Evolutionary conservation across 2,888 invertebrate genomes (phyloP).

Genomic region (Andricus quercusramuli): DNA sequence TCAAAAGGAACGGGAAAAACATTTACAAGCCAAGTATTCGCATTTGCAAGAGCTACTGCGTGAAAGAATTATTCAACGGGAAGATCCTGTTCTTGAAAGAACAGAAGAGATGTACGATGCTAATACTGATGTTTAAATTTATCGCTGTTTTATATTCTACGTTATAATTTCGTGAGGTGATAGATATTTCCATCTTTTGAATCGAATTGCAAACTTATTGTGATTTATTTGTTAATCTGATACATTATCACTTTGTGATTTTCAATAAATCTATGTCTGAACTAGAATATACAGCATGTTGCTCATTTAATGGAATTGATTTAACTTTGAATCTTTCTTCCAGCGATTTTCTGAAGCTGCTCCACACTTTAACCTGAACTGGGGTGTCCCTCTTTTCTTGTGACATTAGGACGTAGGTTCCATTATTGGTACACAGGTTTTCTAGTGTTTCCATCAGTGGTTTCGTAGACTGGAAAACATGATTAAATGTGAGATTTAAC

Average conservation of each 20-base stretch:
- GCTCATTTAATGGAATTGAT: conserved; percentile 81
- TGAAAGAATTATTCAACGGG: conserved; percentile 66
- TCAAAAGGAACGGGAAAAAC: conserved; percentile 94
- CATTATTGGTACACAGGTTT: conserved; percentile 79
- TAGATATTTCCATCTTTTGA: background rate
- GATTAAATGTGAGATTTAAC: background rate
- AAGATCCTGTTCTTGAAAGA: conserved; percentile 12
- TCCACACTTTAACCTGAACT: conserved; percentile 80
- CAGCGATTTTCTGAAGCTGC: conserved; percentile 77
- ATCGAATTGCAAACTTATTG: background rate
- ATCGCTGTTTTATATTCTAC: background rate
- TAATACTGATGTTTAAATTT: conserved; percentile 11
- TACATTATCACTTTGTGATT: background rate
- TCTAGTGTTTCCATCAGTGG: conserved; percentile 83
- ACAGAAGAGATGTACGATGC: conserved; percentile 7
- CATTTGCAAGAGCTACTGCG: conserved; percentile 85
- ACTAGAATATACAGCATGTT: conserved; percentile 81
- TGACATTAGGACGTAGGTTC: conserved; percentile 79
- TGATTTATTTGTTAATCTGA: conserved; percentile 2
- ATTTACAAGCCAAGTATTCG: conserved; percentile 90
- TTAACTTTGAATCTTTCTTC: conserved; percentile 74
- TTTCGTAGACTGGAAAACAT: conserved; percentile 80
- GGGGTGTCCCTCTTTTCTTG: conserved; percentile 86
- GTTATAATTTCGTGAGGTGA: background rate
- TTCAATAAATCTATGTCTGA: conserved; percentile 15